phyloP scores from a whole-genome alignment of 2,113 vertebrate genomes.

The Semnopithecus entellus region DNA sequence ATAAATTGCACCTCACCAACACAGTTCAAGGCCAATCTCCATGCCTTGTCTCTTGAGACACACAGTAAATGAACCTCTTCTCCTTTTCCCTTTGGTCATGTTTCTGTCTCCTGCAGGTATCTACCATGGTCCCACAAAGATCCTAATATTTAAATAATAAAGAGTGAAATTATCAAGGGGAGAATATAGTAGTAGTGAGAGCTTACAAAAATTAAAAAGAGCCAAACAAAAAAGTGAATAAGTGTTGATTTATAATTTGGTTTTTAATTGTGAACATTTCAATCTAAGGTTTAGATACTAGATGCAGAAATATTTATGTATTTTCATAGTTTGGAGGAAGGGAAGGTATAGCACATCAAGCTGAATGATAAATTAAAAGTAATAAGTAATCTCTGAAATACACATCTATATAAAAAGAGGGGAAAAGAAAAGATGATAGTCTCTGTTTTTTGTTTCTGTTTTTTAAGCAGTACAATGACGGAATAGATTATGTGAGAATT shows the following conservation, averaged over 20 bases:
- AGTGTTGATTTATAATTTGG: background rate
- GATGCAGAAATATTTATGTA: background rate
- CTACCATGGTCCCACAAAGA: background rate
- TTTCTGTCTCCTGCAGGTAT: background rate
- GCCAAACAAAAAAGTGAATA: background rate
- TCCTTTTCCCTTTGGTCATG: background rate
- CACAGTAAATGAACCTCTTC: background rate
- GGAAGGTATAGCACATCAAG: background rate
- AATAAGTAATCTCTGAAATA: background rate
- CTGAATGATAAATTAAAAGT: background rate
- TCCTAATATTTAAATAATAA: background rate
- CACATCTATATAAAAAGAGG: conserved; percentile 3
- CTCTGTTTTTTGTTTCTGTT: background rate
- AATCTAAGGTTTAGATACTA: background rate
- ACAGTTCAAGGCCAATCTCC: background rate
- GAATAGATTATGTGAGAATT: background rate
- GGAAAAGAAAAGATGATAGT: background rate
- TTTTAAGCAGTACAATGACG: background rate
- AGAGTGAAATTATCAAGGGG: background rate
- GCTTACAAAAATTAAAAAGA: background rate
- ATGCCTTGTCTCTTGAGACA: background rate
- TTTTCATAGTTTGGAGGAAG: background rate
- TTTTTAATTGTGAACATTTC: background rate
- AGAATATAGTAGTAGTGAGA: background rate
- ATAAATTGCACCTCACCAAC: background rate